phyloP scores from a whole-genome alignment of 1,140 invertebrate genomes.

The Telenomus remus region DNA sequence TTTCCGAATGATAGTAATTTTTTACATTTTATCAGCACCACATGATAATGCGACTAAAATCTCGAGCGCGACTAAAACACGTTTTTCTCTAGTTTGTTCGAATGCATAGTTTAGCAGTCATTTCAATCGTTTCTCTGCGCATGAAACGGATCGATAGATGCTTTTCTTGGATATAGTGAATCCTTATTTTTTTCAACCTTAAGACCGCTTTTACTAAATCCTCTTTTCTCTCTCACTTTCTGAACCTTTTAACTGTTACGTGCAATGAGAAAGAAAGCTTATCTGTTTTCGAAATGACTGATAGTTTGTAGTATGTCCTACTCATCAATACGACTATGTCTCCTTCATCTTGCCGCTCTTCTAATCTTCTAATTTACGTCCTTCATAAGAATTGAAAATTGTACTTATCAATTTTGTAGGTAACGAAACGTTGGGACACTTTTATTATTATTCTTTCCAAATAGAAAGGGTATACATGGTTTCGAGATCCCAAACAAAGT shows the following conservation, averaged over 20 bases:
- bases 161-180: constrained; percentile 56
- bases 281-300: constrained; percentile 53
- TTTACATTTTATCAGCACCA: no score
- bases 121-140: constrained; percentile 28
- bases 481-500: no score
- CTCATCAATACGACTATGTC: constrained; percentile 40
- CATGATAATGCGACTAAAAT: neutral
- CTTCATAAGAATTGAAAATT: no score
- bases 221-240: constrained; percentile 51
- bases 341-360: constrained; percentile 1
- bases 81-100: constrained; percentile 32
- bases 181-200: constrained; percentile 51
- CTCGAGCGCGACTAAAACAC: constrained; percentile 9
- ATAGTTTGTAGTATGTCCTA: constrained; percentile 40
- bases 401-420: no score
- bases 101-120: constrained; percentile 41
- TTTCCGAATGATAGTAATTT: neutral
- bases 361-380: no score
- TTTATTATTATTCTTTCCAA: no score
- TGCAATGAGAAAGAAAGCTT: constrained; percentile 54
- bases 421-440: no score
- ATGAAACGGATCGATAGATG: constrained; percentile 44
- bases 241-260: constrained; percentile 52
- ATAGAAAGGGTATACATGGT: no score
- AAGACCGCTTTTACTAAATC: constrained; percentile 55